A percentile compares a stretch with the other conserved stretches of the same genome.
phyloP scores from a whole-genome alignment of 2,797 vertebrate genomes.

The Florisuga fusca region DNA sequence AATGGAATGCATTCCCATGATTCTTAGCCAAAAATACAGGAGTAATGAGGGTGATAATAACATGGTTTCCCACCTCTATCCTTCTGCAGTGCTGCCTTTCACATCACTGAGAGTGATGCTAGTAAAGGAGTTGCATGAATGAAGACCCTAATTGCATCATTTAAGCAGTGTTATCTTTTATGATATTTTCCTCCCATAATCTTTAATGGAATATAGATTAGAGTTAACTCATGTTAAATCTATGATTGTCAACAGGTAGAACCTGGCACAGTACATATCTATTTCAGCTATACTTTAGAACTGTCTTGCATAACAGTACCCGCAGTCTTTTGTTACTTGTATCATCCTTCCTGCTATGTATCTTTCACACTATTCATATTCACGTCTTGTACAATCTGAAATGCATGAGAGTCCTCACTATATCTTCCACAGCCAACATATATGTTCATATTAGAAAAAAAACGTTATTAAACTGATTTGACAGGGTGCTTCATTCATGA shows the following conservation, averaged over 20 bases:
- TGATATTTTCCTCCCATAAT: neutral
- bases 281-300: neutral
- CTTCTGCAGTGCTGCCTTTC: conserved; percentile 1
- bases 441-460: neutral
- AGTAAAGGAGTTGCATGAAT: neutral
- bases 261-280: neutral
- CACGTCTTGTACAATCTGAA: conserved; percentile 24
- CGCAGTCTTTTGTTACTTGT: neutral
- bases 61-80: neutral
- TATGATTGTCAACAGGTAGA: neutral
- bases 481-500: neutral
- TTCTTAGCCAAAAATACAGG: conserved; percentile 14
- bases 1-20: neutral
- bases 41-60: neutral
- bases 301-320: neutral
- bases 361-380: conserved; percentile 13
- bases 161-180: neutral
- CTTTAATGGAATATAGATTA: conserved; percentile 12
- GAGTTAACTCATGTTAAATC: neutral
- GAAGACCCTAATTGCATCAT: neutral
- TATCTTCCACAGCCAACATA: neutral
- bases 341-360: neutral
- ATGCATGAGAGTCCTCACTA: neutral
- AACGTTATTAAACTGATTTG: conserved; percentile 37
- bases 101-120: neutral